Base-by-base conservation (phyloP, 2,888 invertebrate genomes). In the Nudaria mundana region DNA sequence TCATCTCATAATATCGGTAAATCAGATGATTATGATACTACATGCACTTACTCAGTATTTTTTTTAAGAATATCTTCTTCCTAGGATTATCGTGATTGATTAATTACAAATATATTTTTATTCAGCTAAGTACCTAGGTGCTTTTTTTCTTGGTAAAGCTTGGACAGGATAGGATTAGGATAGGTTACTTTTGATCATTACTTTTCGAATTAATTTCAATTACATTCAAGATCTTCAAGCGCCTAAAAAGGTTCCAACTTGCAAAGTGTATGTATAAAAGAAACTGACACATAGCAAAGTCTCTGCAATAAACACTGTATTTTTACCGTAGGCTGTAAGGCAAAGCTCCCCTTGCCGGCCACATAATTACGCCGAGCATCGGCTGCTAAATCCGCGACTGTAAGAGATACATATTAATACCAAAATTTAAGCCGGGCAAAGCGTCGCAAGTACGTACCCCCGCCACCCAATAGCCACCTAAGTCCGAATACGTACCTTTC, bases 381-480 rank as follows among this genome's bases (percentile, higher is more conserved):
- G 72, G 71, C 68, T 70, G 73, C 66, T 65, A 80, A 80, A 83
- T 78, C 78, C 76, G 75, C 71, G 77, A 71, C 72, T 73, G 73
- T 74, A 75, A 78, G 78, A 81, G 81, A 84, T 82, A 84, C 81
- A 84, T 83, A 84, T 82, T 85, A 86, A 84, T 85, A 82, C 78
- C 81, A 75, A 77, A 84, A 84, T 86, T 84, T 84, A 81, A 84
- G 83, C 80, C 72, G 71, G 77, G 72, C 75, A 67, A 68, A 75
- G 71, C 73, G 76, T 79, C 75, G 78, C 77, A 81, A 81, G 84
- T 79, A 77, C 74, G 68, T 62, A 51, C 65, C 69, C 65, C 71
- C 71, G 64, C 74, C 77, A 66, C 66, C 71, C 72, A 57, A 71
- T 72, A 67, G 71, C 78, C 72, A 63, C 69, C 72, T 71, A 79